A percentile compares a stretch with the other conserved stretches of the same genome.
Conservation (phyloP, 2,797 vertebrate genomes). For the Eidolon dupreanum region DNA sequence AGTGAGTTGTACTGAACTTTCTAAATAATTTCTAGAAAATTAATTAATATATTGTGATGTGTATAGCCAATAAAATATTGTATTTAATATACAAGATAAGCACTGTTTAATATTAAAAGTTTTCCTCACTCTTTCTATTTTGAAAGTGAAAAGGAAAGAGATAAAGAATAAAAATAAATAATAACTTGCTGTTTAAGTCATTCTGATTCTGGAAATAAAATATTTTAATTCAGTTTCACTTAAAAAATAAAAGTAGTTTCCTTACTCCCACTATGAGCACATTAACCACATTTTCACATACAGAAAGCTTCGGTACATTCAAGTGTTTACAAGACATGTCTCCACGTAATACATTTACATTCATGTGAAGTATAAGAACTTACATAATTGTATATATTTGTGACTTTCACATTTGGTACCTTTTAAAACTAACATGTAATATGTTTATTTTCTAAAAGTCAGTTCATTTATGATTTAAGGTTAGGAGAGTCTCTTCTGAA, state of each 20-base stretch:
- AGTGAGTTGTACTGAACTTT: not conserved
- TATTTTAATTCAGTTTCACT: constrained; percentile 75
- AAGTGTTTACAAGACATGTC: constrained; percentile 75
- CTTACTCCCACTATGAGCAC: constrained; percentile 79
- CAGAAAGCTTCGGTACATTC: constrained; percentile 82
- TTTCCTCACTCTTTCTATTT: constrained; percentile 21
- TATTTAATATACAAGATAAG: not conserved
- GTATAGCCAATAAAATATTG: not conserved
- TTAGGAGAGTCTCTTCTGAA: constrained; percentile 63
- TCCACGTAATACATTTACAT: constrained; percentile 76
- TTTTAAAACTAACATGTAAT: constrained; percentile 69
- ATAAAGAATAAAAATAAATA: constrained; percentile 35
- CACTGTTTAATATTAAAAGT: not conserved
- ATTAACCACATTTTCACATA: constrained; percentile 72
- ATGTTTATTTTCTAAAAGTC: constrained; percentile 74
- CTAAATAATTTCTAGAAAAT: not conserved
- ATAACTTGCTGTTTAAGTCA: constrained; percentile 30
- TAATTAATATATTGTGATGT: not conserved
- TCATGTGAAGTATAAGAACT: constrained; percentile 77
- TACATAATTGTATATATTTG: constrained; percentile 61
- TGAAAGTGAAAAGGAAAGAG: constrained; percentile 32
- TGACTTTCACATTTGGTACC: constrained; percentile 80
- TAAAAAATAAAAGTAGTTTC: constrained; percentile 73
- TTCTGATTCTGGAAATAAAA: constrained; percentile 63
- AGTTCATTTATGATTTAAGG: constrained; percentile 63